Conservation (phyloP, 2,113 vertebrate species). For the Bubo scandiacus region DNA sequence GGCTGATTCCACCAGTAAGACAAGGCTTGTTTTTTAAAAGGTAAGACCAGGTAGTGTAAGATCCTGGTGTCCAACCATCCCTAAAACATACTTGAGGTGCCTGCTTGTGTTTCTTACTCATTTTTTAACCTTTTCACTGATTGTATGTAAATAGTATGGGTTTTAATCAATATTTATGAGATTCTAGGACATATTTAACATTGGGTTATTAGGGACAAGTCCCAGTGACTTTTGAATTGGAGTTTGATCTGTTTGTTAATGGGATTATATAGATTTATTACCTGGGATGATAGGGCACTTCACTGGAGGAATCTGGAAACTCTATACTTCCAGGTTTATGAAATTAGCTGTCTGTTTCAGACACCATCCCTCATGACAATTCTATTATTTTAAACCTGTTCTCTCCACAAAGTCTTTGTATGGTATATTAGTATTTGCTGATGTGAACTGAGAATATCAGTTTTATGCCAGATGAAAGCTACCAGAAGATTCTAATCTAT, state of each 20-base stretch:
- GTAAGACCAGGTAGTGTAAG: background rate
- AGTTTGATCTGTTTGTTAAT: background rate
- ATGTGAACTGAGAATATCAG: background rate
- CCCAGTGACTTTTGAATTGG: background rate
- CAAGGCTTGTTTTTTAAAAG: background rate
- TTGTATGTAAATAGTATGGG: background rate
- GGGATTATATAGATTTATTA: background rate
- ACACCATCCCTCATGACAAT: background rate
- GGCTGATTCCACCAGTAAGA: background rate
- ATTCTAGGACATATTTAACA: background rate
- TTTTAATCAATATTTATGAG: background rate
- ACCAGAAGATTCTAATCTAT: background rate
- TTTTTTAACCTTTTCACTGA: background rate
- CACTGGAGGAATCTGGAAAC: background rate
- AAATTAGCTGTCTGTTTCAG: background rate
- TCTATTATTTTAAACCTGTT: background rate
- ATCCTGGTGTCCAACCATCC: background rate
- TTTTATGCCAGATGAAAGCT: background rate
- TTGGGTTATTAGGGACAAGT: background rate
- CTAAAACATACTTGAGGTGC: background rate
- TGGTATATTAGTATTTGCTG: background rate
- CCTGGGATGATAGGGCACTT: background rate
- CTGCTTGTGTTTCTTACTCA: background rate
- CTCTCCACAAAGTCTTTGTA: background rate
- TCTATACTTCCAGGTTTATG: background rate